Evolutionary conservation across 1,140 invertebrate genomes (phyloP), one percentile per base, ranked within the genome.

Genomic region (Epicauta chinensis): DNA sequence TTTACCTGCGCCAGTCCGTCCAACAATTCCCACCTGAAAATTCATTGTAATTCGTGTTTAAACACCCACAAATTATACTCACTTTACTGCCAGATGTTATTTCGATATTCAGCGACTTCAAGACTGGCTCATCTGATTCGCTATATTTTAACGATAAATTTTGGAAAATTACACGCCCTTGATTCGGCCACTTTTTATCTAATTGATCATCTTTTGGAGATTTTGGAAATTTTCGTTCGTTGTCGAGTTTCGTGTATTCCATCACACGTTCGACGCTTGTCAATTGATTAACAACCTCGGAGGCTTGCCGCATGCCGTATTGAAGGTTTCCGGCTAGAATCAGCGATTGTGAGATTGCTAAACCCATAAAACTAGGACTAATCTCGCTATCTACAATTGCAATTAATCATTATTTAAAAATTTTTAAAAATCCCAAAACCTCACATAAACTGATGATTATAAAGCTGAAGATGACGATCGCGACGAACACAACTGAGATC

Each of bases 281-380:
- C 81, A 93, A 87, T 65, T 91, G 81, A 48, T 85, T 86, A 59
- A 93, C 78, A 1, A 88, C 82, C 69, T 93, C 90, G 0, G 89
- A 83, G 10, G 82, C 80, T 68, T 92, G 87, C 39, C 88, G 77
- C 45, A 93, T 84, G 9, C 87, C 88, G 73, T 86, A 86, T 67
- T 93, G 90, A 47, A 93, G 77, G 83, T 91, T 87, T 10, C 87
- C 88, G 45, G 86, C 90, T 17, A 95, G 73, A 42, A 84, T 81
- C 64, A 91, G 76, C n/a, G 84, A 83, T 62, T 89, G 88, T 1
- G 86, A 86, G 56, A 92, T 82, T n/a, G 85, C 86, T 56, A 93
- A 63, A 2, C 89, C 89, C 37, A 89, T 85, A 58, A 84, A 79
- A 32, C 81, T 78, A 17, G 74, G 75, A 60, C 50, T 61, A 16